Conservation (phyloP, 2,797 vertebrate genomes). For the Erpetoichthys calabaricus region DNA sequence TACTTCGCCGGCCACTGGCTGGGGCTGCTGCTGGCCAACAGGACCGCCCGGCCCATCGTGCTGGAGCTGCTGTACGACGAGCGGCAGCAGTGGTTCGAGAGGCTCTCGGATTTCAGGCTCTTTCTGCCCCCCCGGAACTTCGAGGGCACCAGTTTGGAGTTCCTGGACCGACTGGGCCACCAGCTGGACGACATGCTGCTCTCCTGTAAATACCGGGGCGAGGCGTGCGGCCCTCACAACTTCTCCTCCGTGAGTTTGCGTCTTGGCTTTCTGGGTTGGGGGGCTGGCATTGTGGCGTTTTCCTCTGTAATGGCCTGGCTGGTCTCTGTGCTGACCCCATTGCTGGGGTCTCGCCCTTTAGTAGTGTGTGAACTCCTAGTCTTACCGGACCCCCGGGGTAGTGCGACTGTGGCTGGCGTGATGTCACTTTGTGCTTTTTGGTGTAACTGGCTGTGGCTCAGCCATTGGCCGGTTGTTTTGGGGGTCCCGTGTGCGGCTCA, state of each 20-base stretch:
- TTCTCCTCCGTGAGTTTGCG: slow-evolving; percentile 84
- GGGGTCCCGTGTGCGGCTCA: too few species aligned
- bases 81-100: slow-evolving; percentile 76
- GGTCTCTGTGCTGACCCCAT: too few species aligned
- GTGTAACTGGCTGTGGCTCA: too few species aligned
- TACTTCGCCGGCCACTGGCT: slow-evolving; percentile 94
- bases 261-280: background rate
- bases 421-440: too few species aligned
- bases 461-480: too few species aligned
- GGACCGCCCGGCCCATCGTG: slow-evolving; percentile 74
- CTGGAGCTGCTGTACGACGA: slow-evolving; percentile 80
- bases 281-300: too few species aligned
- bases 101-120: slow-evolving; percentile 88
- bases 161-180: slow-evolving; percentile 92
- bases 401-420: too few species aligned
- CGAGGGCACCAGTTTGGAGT: slow-evolving; percentile 86
- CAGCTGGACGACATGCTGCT: slow-evolving; percentile 96
- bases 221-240: slow-evolving; percentile 85
- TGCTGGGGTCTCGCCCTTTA: too few species aligned
- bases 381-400: too few species aligned
- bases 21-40: slow-evolving; percentile 78
- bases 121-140: slow-evolving; percentile 90
- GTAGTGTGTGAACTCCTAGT: too few species aligned
- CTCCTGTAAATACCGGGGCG: slow-evolving; percentile 90
- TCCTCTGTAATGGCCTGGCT: too few species aligned